Evolutionary conservation across 2,113 vertebrate species (phyloP).

Genomic region (Myrmophylax atrothorax): DNA sequence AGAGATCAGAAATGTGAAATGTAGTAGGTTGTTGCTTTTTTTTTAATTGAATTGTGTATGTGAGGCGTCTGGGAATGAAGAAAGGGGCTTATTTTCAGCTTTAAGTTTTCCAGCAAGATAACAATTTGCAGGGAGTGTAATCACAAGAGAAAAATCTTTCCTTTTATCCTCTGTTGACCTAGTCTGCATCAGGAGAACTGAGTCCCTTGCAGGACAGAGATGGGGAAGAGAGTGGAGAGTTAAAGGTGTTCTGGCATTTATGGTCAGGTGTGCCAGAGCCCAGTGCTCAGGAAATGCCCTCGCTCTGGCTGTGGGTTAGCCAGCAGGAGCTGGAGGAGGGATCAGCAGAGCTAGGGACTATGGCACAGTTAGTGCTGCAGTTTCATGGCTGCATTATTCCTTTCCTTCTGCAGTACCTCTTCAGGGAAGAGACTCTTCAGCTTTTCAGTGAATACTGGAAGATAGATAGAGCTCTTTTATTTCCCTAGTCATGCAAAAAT

Average conservation of each 20-base stretch:
- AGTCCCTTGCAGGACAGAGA: not conserved
- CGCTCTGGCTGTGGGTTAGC: not conserved
- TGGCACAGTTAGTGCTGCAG: not conserved
- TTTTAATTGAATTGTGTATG: not conserved
- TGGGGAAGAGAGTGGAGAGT: not conserved
- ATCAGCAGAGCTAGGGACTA: not conserved
- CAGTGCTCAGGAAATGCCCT: too few species aligned
- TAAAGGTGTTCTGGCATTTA: not conserved
- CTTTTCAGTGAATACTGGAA: not conserved
- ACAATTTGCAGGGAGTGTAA: not conserved
- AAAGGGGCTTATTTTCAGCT: not conserved
- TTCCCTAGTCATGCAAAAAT: not conserved
- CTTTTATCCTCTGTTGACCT: not conserved
- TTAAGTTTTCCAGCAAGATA: not conserved
- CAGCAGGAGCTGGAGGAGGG: not conserved
- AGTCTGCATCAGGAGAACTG: not conserved
- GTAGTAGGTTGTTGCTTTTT: not conserved
- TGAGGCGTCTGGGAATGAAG: not conserved
- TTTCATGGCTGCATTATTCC: not conserved
- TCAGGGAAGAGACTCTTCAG: not conserved
- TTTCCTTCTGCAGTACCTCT: not conserved
- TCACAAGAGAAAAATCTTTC: not conserved
- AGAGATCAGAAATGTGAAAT: not conserved
- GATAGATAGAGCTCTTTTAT: not conserved
- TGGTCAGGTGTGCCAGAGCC: not conserved